phyloP scores from a whole-genome alignment of 1,140 invertebrate genomes.

The Leptinotarsa texana region DNA sequence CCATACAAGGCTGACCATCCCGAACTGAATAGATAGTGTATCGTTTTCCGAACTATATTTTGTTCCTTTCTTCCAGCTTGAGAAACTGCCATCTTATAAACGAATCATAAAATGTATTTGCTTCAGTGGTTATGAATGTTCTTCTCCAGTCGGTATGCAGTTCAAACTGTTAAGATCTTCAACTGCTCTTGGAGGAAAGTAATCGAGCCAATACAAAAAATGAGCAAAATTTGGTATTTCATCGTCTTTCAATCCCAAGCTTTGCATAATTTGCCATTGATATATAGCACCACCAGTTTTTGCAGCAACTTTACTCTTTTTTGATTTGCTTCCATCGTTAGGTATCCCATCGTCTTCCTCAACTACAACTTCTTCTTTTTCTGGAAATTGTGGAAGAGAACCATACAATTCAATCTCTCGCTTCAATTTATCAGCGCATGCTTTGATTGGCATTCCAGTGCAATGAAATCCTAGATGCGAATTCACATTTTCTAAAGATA shows the following conservation, averaged over 20 bases:
- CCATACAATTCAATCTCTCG: constrained; percentile 92
- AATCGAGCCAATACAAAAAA: constrained; percentile 89
- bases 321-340: constrained; percentile 96
- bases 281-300: constrained; percentile 89
- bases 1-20: constrained; percentile 99
- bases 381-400: constrained; percentile 90
- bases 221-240: constrained; percentile 95
- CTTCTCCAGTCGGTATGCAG: constrained; percentile 95
- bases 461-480: constrained; percentile 92
- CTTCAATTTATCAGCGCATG: constrained; percentile 97
- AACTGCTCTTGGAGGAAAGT: constrained; percentile 92
- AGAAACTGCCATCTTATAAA: constrained; percentile 98
- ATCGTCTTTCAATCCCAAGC: constrained; percentile 84
- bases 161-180: constrained; percentile 88
- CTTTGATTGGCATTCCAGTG: constrained; percentile 96
- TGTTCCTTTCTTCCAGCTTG: constrained; percentile 83
- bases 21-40: constrained; percentile 97
- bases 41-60: constrained; percentile 95
- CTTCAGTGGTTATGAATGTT: constrained; percentile 97
- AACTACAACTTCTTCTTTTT: constrained; percentile 58
- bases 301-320: constrained; percentile 97
- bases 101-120: constrained; percentile 96
- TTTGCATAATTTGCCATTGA: constrained; percentile 99
- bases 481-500: constrained; percentile 98
- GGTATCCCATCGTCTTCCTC: constrained; percentile 66